Evolutionary conservation across 2,797 vertebrate species (phyloP).

Genomic region (Microtus californicus): DNA sequence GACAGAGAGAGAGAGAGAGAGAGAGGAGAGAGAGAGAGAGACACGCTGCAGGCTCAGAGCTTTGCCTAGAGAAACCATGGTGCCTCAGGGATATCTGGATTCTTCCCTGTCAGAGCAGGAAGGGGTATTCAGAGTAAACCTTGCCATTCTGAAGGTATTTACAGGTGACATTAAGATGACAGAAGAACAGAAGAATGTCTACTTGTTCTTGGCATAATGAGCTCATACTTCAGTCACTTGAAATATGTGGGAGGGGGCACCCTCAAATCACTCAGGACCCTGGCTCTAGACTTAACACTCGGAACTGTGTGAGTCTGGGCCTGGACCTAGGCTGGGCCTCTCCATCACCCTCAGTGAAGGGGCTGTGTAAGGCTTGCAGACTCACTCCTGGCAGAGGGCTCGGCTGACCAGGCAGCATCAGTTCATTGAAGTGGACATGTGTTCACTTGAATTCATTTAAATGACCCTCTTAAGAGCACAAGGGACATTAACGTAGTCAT

Average conservation of each 20-base stretch:
- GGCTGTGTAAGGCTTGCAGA: neutral
- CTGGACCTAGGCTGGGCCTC: accelerated
- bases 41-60: neutral
- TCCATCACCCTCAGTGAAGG: accelerated
- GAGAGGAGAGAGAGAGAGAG: neutral
- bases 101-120: neutral
- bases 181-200: neutral
- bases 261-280: neutral
- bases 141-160: neutral
- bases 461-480: neutral
- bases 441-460: neutral
- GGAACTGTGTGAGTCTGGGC: neutral
- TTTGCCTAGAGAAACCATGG: accelerated
- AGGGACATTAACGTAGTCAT: neutral
- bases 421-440: neutral
- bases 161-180: too few relatives aligned
- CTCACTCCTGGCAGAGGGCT: neutral
- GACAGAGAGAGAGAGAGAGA: neutral
- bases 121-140: too few relatives aligned
- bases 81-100: too few relatives aligned
- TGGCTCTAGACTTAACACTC: neutral
- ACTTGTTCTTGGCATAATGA: neutral
- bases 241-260: neutral
- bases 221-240: neutral
- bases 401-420: neutral